A percentile compares a stretch with the other conserved stretches of the same genome.
Conservation (phyloP, 2,797 vertebrate genomes). For the Crocodylus rhombifer region DNA sequence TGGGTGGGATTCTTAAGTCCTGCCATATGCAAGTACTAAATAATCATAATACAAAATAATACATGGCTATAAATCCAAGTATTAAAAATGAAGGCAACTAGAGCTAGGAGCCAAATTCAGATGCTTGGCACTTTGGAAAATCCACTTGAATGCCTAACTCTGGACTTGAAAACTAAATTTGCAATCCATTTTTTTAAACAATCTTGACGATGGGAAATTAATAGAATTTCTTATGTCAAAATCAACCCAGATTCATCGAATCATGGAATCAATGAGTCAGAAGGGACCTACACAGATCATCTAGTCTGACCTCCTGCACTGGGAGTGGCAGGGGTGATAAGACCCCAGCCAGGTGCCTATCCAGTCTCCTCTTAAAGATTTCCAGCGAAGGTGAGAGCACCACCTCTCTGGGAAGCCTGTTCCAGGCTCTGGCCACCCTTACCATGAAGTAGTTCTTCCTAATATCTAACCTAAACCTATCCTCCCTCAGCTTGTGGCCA, state of each 20-base stretch:
- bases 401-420: no score
- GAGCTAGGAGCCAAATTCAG: slow-evolving; percentile 53
- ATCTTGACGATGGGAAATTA: slow-evolving; percentile 55
- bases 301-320: no score
- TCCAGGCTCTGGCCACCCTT: no score
- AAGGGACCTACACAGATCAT: no score
- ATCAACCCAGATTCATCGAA: slow-evolving; percentile 42
- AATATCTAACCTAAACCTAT: no score
- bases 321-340: no score
- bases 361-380: no score
- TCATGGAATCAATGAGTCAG: no score
- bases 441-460: no score
- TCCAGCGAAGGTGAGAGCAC: no score
- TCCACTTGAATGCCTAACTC: slow-evolving; percentile 47
- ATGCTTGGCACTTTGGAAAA: slow-evolving; percentile 57
- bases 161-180: slow-evolving; percentile 52
- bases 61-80: slow-evolving; percentile 48
- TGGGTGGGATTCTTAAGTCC: slow-evolving; percentile 6
- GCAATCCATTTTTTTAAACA: slow-evolving; percentile 59
- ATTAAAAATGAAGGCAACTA: slow-evolving; percentile 22
- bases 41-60: slow-evolving; percentile 60
- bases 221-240: slow-evolving; percentile 69
- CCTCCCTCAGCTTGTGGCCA: no score
- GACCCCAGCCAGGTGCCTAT: no score
- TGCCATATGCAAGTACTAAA: slow-evolving; percentile 45